Evolutionary conservation across 2,797 vertebrate species (phyloP), one percentile per base, ranked within the genome.

Genomic region (Spizella passerina): DNA sequence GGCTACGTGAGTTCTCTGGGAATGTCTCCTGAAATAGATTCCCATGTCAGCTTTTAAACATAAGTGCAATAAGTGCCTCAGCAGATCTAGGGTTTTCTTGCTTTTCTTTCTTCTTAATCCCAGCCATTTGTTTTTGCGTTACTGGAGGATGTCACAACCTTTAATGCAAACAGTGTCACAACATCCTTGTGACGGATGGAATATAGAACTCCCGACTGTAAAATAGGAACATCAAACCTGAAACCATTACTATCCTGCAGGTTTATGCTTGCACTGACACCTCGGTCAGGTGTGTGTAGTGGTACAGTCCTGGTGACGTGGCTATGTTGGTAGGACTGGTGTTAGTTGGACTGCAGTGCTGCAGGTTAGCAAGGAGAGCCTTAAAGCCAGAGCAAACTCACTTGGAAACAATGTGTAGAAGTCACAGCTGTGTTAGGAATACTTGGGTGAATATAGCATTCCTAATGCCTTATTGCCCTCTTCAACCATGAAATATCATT

Each of bases 121-220:
- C 34, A 90, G 38, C 55, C 43, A 24, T 94, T 92, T 90, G 43
- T 88, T 93, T 84, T 72, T 56, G 46, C 27, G 4, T 57, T 84
- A 36, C 22, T 92, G 76, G 43, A 81, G 24, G 29, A 60, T 68
- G 65, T 91, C 79, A 86, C 39, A 64, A 24, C 86, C 46, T 78
- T 81, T 63, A 65, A 55, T 38, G 32, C 30, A 75, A 82, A 32
- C 65, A 71, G 10, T 70, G 46, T 91, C 82, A 57, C 76, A 88
- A 38, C 53, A 61, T 53, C 41, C 38, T 60, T 59, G 32, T 72
- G 65, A 91, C 29, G 43, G 34, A 65, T 2, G 8, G 32, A 81
- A 43, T 50, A 50, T 17, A 43, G 32, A 1, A 0, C 9, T 46
- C 16, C 64, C 0, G 0, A 9, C 46, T 63, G 43, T 63, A 47